These are phyloP conservation scores for Halotydeus destructor DNA, from an alignment of 1,140 invertebrate genomes.

Conservation along the genomic window DNA sequence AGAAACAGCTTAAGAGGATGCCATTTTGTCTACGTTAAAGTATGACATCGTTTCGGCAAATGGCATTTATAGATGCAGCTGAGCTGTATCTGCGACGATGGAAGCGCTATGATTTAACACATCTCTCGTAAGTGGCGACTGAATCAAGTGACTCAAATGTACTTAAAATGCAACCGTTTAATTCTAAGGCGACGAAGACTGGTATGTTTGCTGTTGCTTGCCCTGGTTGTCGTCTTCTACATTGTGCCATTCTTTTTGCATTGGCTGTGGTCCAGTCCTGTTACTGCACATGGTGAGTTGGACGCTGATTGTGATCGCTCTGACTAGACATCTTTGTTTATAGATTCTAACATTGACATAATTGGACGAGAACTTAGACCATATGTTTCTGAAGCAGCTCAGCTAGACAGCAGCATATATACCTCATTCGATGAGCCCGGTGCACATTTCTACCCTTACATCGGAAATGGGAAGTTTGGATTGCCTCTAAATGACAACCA, in stretches of 20 bases:
- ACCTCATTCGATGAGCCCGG: conserved; percentile 24
- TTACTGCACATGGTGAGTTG: not conserved
- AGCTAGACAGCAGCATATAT: not conserved
- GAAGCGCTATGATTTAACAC: conserved; percentile 3
- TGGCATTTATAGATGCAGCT: conserved; percentile 8
- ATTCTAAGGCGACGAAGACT: conserved; percentile 1
- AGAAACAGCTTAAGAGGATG: too few species aligned
- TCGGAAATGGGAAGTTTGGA: conserved; percentile 18
- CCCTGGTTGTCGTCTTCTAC: conserved; percentile 2
- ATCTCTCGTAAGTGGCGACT: conserved; percentile 5
- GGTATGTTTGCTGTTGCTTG: conserved; percentile 2
- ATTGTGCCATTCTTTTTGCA: not conserved
- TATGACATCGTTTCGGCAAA: conserved; percentile 21
- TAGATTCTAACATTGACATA: not conserved
- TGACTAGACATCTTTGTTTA: not conserved
- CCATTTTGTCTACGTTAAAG: too few species aligned
- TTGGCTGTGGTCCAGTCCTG: not conserved
- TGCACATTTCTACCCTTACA: conserved; percentile 32
- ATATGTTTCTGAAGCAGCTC: not conserved
- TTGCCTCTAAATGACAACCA: conserved; percentile 20
- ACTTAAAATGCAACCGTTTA: not conserved
- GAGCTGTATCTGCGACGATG: conserved; percentile 7
- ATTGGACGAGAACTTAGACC: not conserved
- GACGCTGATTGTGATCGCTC: not conserved
- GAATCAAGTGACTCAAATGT: conserved; percentile 2